A percentile compares a stretch with the other conserved stretches of the same genome.
Conservation (phyloP, 2,113 vertebrate genomes). For the Cyphomyrus discorhynchus region DNA sequence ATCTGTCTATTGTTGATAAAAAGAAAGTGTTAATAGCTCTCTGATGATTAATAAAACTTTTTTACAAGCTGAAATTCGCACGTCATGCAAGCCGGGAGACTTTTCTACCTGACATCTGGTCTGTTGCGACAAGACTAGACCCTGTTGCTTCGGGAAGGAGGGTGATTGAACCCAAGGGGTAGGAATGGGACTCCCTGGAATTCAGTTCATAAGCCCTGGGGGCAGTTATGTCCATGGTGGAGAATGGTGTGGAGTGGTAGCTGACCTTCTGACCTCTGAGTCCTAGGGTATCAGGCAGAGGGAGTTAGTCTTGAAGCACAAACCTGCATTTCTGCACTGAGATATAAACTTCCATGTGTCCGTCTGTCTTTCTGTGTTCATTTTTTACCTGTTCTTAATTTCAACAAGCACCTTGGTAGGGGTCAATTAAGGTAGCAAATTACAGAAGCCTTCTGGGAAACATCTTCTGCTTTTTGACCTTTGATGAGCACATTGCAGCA, state of each 20-base stretch:
- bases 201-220: not conserved
- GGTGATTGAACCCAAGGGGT: not conserved
- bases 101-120: constrained; percentile 14
- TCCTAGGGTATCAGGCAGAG: constrained; percentile 22
- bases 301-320: not conserved
- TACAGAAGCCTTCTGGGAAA: not conserved
- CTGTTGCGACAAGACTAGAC: not conserved
- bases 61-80: not conserved
- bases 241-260: not conserved
- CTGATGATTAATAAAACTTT: not conserved
- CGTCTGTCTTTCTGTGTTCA: not conserved
- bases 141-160: not conserved
- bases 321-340: not conserved
- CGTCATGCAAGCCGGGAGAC: not conserved
- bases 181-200: not conserved
- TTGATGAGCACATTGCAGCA: not conserved
- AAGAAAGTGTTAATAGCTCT: not conserved
- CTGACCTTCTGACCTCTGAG: constrained; percentile 12
- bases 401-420: not conserved
- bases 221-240: not conserved
- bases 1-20: not conserved
- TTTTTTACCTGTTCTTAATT: not conserved
- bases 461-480: not conserved
- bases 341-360: not conserved
- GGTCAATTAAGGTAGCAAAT: not conserved